Conservation (phyloP, 2,113 vertebrate species). For the Bubalus kerabau region DNA sequence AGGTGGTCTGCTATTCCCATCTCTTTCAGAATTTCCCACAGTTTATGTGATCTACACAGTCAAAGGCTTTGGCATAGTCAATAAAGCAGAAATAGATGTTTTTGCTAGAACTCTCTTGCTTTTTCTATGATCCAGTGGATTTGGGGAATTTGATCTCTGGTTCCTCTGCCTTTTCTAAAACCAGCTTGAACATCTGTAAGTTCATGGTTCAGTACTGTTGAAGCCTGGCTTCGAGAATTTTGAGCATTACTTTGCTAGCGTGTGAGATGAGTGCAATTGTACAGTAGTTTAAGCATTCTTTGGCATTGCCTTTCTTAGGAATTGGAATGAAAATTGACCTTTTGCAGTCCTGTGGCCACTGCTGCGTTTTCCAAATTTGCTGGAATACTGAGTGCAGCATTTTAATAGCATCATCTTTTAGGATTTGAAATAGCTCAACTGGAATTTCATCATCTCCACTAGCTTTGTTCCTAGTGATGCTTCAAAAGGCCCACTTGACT, state of each 20-base stretch:
- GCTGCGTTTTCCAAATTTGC: neutral
- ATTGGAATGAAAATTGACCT: neutral
- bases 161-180: neutral
- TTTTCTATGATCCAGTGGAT: neutral
- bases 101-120: neutral
- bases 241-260: neutral
- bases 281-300: neutral
- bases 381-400: neutral
- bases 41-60: neutral
- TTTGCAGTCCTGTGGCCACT: neutral
- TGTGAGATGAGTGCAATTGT: neutral
- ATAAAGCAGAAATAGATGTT: neutral
- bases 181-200: neutral
- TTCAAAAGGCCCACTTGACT: neutral
- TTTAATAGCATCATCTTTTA: neutral
- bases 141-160: neutral
- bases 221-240: neutral
- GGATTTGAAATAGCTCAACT: neutral
- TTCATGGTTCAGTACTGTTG: rapidly evolving
- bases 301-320: neutral
- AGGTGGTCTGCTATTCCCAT: neutral
- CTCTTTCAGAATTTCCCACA: neutral
- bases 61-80: neutral
- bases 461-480: neutral
- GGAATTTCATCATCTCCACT: neutral